Conservation (phyloP, 1,140 invertebrate species). For the Drosophila pruinosa region DNA sequence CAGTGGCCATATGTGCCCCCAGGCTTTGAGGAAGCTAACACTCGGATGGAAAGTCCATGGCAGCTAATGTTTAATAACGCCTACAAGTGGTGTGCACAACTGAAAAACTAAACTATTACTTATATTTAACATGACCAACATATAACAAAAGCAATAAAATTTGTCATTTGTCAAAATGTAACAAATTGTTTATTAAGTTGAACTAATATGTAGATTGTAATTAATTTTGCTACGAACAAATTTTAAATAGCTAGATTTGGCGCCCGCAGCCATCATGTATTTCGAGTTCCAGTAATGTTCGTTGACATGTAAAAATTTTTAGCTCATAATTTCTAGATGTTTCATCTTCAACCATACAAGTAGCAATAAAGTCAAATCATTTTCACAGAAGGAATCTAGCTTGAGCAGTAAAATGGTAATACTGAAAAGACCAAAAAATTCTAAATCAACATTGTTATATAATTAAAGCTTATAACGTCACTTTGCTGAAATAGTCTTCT, state of each 20-base stretch:
- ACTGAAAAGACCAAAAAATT: conserved; percentile 43
- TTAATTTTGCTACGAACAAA: conserved; percentile 25
- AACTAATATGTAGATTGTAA: not conserved
- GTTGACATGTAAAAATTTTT: conserved; percentile 84
- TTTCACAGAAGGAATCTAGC: conserved; percentile 80
- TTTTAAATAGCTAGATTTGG: conserved; percentile 83
- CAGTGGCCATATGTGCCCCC: conserved; percentile 91
- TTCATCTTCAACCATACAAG: conserved; percentile 83
- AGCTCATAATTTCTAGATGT: conserved; percentile 86
- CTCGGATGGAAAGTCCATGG: conserved; percentile 90
- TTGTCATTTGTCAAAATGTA: no score
- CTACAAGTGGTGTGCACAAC: conserved; percentile 87
- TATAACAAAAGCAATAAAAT: no score
- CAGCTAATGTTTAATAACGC: conserved; percentile 96
- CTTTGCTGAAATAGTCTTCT: conserved; percentile 62
- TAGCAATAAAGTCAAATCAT: conserved; percentile 77
- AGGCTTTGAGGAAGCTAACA: conserved; percentile 63
- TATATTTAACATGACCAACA: no score
- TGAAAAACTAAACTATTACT: not conserved
- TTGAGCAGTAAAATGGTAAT: conserved; percentile 82
- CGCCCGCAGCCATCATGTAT: conserved; percentile 72
- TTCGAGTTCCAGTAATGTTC: conserved; percentile 85
- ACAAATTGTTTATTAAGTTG: not conserved
- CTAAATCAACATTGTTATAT: not conserved
- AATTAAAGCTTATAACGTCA: conserved; percentile 3